Evolutionary conservation across 2,888 invertebrate genomes (phyloP).

Genomic region (Leucozona laternaria): DNA sequence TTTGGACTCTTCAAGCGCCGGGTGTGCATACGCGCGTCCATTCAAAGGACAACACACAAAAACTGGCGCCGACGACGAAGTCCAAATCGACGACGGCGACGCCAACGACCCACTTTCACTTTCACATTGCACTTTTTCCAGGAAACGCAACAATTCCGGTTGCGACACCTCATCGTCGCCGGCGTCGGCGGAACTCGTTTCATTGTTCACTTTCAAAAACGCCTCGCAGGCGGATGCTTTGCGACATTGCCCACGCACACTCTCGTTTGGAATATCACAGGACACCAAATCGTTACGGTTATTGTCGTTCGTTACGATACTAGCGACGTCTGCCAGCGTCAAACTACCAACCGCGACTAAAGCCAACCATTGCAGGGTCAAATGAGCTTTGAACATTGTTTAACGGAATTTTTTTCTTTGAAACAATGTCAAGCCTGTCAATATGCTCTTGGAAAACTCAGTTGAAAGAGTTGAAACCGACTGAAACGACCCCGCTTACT

Average conservation of each 20-base stretch:
- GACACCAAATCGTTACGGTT: slow-evolving; percentile 71
- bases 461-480: slow-evolving; percentile 19
- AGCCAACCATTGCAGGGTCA: slow-evolving; percentile 61
- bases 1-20: slow-evolving; percentile 80
- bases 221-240: slow-evolving; percentile 79
- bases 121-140: slow-evolving; percentile 82
- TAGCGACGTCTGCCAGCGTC: slow-evolving; percentile 68
- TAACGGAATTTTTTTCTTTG: slow-evolving; percentile 24
- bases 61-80: slow-evolving; percentile 51
- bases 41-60: slow-evolving; percentile 81
- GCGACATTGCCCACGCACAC: slow-evolving; percentile 80
- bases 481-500: slow-evolving; percentile 23
- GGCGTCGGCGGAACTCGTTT: slow-evolving; percentile 76
- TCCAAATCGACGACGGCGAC: slow-evolving; percentile 3
- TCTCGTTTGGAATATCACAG: slow-evolving; percentile 83
- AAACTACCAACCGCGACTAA: slow-evolving; percentile 73
- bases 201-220: slow-evolving; percentile 81
- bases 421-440: slow-evolving; percentile 42
- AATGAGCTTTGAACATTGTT: slow-evolving; percentile 65
- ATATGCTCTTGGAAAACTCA: slow-evolving; percentile 41
- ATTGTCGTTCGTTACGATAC: slow-evolving; percentile 47
- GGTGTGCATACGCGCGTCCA: slow-evolving; percentile 80
- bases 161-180: slow-evolving; percentile 60
- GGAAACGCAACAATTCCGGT: slow-evolving; percentile 81
- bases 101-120: slow-evolving; percentile 68